A percentile compares a stretch with the other conserved stretches of the same genome.
Conservation (phyloP, 2,888 invertebrate species). For the Podabrus alpinus region DNA sequence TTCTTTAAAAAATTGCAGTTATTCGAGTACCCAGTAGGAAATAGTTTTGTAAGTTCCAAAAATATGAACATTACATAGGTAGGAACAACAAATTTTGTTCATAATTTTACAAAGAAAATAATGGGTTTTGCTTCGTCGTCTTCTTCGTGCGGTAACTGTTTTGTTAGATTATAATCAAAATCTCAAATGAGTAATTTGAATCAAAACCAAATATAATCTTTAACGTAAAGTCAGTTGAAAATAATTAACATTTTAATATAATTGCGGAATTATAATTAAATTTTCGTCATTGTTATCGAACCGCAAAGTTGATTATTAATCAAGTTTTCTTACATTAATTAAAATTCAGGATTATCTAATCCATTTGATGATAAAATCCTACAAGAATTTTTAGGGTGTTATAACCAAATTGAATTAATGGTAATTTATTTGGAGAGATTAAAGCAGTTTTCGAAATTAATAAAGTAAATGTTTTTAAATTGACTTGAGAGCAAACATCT, state of each 20-base stretch:
- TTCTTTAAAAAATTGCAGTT: background rate
- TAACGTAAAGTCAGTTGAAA: background rate
- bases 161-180: background rate
- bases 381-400: background rate
- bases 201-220: background rate
- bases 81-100: background rate
- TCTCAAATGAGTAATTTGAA: background rate
- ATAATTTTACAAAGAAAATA: background rate
- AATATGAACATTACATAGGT: background rate
- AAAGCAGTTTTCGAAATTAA: background rate
- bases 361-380: background rate
- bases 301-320: background rate
- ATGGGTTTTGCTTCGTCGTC: background rate
- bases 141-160: background rate
- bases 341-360: background rate
- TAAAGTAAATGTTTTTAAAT: background rate
- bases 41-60: background rate
- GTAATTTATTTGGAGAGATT: background rate
- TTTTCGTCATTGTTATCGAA: background rate
- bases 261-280: background rate
- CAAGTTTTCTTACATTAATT: background rate
- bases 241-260: background rate
- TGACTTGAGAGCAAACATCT: background rate
- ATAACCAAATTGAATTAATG: background rate
- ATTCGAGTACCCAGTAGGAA: background rate